These are phyloP conservation scores for Mallotus villosus DNA, from an alignment of 2,797 vertebrate species.

Conservation along the genomic window DNA sequence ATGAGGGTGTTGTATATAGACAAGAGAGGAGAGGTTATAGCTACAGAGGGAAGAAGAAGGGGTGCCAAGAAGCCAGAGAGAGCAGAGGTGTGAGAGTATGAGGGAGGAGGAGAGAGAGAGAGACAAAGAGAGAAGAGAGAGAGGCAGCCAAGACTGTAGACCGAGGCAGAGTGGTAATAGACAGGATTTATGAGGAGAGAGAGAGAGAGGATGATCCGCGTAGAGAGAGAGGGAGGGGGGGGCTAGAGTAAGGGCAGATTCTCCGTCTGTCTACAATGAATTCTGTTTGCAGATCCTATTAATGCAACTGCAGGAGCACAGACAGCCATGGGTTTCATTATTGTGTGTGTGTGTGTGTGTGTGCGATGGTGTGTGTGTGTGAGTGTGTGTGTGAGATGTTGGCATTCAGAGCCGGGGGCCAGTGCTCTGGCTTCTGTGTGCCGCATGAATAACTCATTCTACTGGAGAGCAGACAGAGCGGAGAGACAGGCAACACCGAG, in stretches of 20 bases:
- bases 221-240: conserved; percentile 23
- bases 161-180: conserved; percentile 32
- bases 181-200: conserved; percentile 45
- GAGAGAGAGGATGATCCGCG: conserved; percentile 17
- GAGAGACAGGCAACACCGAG: conserved; percentile 3
- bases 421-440: conserved; percentile 20
- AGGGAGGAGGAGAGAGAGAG: no score
- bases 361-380: no score
- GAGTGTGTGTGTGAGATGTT: conserved; percentile 33
- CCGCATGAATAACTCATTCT: no score
- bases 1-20: no score
- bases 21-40: no score
- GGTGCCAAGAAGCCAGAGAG: neutral
- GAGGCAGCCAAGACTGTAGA: neutral
- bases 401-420: neutral
- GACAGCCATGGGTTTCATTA: conserved; percentile 22
- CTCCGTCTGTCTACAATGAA: conserved; percentile 49
- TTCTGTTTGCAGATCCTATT: conserved; percentile 58
- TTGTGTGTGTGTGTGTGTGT: no score
- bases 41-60: neutral
- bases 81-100: no score
- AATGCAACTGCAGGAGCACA: conserved; percentile 44
- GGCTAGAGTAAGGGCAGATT: conserved; percentile 39
- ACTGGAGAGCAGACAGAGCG: no score
- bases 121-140: neutral